Conservation (phyloP, 2,888 invertebrate genomes). For the Drosophila setosimentum region DNA sequence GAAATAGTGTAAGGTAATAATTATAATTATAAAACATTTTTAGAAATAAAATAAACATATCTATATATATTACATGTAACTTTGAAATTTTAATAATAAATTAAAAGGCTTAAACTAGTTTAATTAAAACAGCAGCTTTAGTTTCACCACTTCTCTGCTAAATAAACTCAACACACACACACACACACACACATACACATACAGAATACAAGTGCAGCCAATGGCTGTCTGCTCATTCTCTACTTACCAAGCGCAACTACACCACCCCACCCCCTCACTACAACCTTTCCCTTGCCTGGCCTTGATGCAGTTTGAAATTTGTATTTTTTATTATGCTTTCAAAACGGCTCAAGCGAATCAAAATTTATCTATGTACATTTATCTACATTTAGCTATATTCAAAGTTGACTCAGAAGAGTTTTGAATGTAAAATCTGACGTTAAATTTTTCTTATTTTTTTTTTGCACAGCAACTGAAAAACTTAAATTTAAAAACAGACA, state of each 20-base stretch:
- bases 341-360: slow-evolving; percentile 43
- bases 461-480: background rate
- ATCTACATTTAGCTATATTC: background rate
- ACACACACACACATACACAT: background rate
- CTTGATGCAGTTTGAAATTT: slow-evolving; percentile 15
- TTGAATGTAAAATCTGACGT: slow-evolving; percentile 21
- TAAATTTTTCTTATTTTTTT: background rate
- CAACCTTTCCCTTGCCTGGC: slow-evolving; percentile 20
- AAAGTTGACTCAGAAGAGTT: background rate
- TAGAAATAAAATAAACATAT: background rate
- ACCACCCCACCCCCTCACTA: no score
- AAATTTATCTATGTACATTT: background rate
- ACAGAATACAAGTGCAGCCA: background rate
- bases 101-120: background rate
- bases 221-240: background rate
- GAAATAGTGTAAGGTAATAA: background rate
- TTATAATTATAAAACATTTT: background rate
- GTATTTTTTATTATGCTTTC: slow-evolving; percentile 18
- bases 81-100: background rate
- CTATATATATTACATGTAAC: background rate
- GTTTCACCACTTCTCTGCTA: background rate
- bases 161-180: background rate
- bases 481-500: background rate
- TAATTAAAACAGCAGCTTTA: background rate
- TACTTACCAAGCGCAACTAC: background rate